These are phyloP conservation scores for Meleagris gallopavo DNA, from an alignment of 2,113 vertebrate genomes.

Conservation along the genomic window DNA sequence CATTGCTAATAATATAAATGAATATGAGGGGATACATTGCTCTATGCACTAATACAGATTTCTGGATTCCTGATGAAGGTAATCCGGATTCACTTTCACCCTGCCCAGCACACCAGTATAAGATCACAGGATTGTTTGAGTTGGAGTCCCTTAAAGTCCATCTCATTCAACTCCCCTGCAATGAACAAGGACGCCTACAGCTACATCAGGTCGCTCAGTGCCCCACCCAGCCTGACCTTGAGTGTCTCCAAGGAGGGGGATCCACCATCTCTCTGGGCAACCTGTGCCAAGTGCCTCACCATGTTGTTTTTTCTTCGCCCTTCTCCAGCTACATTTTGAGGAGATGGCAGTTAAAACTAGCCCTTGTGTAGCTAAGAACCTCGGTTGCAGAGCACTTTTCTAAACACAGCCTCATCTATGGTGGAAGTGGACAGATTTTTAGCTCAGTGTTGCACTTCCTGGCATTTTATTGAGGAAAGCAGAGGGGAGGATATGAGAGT, in stretches of 20 bases:
- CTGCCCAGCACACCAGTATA: neutral
- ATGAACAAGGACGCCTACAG: no score
- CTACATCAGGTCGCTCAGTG: no score
- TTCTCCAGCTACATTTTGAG: conserved; percentile 8
- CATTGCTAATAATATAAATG: neutral
- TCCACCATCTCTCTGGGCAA: no score
- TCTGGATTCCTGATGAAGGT: neutral
- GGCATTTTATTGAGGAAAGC: neutral
- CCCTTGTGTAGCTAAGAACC: neutral
- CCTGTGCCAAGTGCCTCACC: no score
- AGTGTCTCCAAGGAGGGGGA: no score
- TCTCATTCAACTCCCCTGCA: no score
- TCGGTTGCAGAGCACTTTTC: neutral
- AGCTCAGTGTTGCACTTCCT: neutral
- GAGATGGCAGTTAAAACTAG: neutral
- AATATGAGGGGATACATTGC: neutral
- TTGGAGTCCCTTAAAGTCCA: no score
- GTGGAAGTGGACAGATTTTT: neutral
- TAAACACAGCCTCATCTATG: neutral
- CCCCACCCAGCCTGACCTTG: no score
- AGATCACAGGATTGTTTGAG: neutral
- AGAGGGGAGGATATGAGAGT: neutral
- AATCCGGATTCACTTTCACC: neutral
- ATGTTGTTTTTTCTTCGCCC: neutral
- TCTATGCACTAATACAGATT: neutral